phyloP scores from a whole-genome alignment of 1,140 invertebrate species.

The Achatina immaculata region DNA sequence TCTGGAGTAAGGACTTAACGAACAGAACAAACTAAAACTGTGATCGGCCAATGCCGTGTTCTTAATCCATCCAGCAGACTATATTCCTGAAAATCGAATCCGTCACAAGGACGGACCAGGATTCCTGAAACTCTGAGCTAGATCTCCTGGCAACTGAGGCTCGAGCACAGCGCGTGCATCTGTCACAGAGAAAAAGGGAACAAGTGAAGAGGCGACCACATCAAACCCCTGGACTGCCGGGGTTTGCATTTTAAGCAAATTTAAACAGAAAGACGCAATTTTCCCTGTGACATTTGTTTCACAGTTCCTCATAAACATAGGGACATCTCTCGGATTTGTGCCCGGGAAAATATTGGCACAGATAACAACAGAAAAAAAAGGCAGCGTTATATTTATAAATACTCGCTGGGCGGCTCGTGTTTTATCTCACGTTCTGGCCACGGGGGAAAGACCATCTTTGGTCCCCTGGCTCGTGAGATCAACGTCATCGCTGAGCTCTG shows the following conservation, averaged over 20 bases:
- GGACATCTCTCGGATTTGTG: not conserved
- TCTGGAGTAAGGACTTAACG: too few relatives aligned
- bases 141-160: not conserved
- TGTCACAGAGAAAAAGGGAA: not conserved
- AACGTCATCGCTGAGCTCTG: not conserved
- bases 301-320: not conserved
- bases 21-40: too few relatives aligned
- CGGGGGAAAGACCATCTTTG: not conserved
- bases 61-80: too few relatives aligned
- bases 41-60: too few relatives aligned
- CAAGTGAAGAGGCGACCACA: not conserved
- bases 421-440: not conserved
- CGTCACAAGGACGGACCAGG: not conserved
- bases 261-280: not conserved
- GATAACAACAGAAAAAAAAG: not conserved
- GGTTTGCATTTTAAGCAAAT: not conserved
- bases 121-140: not conserved
- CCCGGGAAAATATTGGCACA: not conserved
- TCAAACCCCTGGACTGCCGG: not conserved
- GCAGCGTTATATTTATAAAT: not conserved
- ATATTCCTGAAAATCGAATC: not conserved
- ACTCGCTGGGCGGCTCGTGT: not conserved
- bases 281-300: not conserved
- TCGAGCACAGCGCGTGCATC: slow-evolving; percentile 1
- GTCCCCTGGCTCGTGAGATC: not conserved